These are phyloP conservation scores for Spicauda simplicius DNA, from an alignment of 2,888 invertebrate genomes.

Conservation along the genomic window DNA sequence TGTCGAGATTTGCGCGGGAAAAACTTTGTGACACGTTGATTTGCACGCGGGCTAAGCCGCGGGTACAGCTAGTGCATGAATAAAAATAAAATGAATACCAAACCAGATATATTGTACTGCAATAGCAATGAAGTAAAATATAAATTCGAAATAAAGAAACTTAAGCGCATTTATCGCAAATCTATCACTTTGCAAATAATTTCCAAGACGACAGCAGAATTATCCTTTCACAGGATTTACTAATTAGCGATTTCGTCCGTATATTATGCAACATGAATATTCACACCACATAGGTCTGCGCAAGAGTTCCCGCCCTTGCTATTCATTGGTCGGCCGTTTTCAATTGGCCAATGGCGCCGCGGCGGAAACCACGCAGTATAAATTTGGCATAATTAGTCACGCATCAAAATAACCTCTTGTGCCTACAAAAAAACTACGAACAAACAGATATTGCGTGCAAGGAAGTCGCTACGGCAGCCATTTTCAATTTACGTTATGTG, in stretches of 20 bases:
- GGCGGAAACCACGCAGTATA: slow-evolving; percentile 65
- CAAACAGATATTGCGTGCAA: slow-evolving; percentile 16
- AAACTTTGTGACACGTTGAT: no score
- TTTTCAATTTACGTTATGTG: no score
- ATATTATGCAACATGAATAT: slow-evolving; percentile 63
- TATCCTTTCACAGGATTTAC: slow-evolving; percentile 5
- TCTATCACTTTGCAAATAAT: no score
- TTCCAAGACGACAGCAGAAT: no score
- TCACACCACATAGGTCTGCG: slow-evolving; percentile 71
- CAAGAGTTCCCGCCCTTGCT: slow-evolving; percentile 74
- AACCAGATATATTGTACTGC: no score
- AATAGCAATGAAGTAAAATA: no score
- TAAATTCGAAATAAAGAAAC: no score
- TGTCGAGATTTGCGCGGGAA: no score
- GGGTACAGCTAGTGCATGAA: no score
- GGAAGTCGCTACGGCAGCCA: slow-evolving; percentile 4
- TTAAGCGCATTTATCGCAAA: no score
- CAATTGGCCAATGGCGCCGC: slow-evolving; percentile 67
- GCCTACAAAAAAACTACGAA: slow-evolving; percentile 18
- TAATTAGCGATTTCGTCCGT: slow-evolving; percentile 16
- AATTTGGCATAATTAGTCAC: slow-evolving; percentile 84
- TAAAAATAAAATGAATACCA: no score
- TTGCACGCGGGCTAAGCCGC: no score
- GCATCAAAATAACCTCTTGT: slow-evolving; percentile 57
- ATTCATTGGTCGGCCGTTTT: slow-evolving; percentile 73